Evolutionary conservation across 2,797 vertebrate species (phyloP), one percentile per base, ranked within the genome.

Genomic region (Chanos chanos): DNA sequence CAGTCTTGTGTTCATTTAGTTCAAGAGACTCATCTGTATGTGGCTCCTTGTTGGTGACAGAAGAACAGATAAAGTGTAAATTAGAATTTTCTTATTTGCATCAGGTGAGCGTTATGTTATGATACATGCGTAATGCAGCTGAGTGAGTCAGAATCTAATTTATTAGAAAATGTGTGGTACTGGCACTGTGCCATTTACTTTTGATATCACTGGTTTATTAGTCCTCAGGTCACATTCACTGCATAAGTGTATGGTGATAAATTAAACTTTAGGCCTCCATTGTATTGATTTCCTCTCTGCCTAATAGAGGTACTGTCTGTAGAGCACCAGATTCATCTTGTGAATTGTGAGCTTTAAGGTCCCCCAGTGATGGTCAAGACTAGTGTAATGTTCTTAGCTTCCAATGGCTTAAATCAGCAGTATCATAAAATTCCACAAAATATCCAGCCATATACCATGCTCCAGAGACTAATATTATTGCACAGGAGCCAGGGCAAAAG

Each of bases 281-380:
- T 80, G 70, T n/a, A 84, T 84, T 73, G 75, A 84, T 82, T 50
- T 16, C 10, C 39, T 71, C 48, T 15, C 47, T 61, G 71, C 61
- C 68, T 55, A 72, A 68, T 73, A 64, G 70, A 58, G 61, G 66
- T 30, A 3, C 65, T 43, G 22, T 48, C 15, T 40, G 55, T 24
- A 8, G 4, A 59, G 22, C 18, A 9, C 44, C 56, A 51, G 45
- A 37, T 66, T 59, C 27, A 59, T 74, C 61, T 67, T 28, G 0
- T 5, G 67, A 73, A 60, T 53, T 60, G 63, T 7, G 44, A 43
- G 40, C 33, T 55, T 7, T 9, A 67, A 61, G 28, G 57, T 65
- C 37, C 49, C 52, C 13, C 58, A n/a, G 52, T 47, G 56, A n/a
- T 40, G 39, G 22, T 67, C 41, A 45, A 3, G 51, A 30, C 3